Conservation (phyloP, 1,140 invertebrate genomes). For the Eumeta japonica region DNA sequence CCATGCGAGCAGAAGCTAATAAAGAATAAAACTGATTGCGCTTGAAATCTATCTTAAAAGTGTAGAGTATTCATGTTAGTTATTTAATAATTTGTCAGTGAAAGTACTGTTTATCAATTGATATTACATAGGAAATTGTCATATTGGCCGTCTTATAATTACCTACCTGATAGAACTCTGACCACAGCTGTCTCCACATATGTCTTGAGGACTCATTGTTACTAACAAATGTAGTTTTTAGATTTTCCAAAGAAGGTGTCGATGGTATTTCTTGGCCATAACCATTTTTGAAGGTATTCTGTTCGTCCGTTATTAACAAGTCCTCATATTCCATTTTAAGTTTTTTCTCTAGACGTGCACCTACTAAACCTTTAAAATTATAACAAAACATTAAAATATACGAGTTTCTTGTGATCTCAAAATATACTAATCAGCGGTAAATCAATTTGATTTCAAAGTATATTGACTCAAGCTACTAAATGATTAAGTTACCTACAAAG, state of each 20-base stretch:
- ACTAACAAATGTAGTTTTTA: slow-evolving; percentile 37
- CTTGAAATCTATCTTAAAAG: too few relatives aligned
- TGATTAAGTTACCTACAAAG: too few relatives aligned
- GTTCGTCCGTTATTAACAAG: slow-evolving; percentile 40
- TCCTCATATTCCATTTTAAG: slow-evolving; percentile 54
- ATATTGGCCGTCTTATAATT: too few relatives aligned
- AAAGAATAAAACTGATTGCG: too few relatives aligned
- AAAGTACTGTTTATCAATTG: too few relatives aligned
- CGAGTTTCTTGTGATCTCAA: background rate
- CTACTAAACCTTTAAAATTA: slow-evolving; percentile 42
- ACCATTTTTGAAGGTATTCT: slow-evolving; percentile 44
- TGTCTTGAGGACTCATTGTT: slow-evolving; percentile 33
- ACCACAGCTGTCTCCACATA: slow-evolving; percentile 46
- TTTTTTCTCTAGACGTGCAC: slow-evolving; percentile 42
- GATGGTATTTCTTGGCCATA: slow-evolving; percentile 37
- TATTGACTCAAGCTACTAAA: too few relatives aligned
- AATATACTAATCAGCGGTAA: background rate
- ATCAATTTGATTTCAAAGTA: too few relatives aligned
- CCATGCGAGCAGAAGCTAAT: too few relatives aligned
- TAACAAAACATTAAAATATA: too few relatives aligned
- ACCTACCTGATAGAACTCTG: slow-evolving; percentile 46
- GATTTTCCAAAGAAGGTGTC: slow-evolving; percentile 38
- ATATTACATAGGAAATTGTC: too few relatives aligned
- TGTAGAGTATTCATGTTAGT: too few relatives aligned
- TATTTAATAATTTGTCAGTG: too few relatives aligned